These are phyloP conservation scores for Squalus acanthias DNA, from an alignment of 2,797 vertebrate genomes.

Conservation along the genomic window DNA sequence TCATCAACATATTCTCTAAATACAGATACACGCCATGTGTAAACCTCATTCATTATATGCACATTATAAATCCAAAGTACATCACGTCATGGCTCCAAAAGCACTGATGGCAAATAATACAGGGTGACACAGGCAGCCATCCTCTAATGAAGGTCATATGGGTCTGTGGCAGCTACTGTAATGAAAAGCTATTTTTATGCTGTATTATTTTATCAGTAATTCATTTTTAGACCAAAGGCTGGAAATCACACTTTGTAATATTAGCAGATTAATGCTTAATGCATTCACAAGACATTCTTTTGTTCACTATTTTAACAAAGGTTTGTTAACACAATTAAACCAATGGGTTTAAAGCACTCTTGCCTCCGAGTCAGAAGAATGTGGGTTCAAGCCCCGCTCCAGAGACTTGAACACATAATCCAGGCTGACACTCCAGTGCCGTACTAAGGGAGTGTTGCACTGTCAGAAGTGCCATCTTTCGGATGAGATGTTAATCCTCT, in stretches of 20 bases:
- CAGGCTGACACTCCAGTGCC: neutral
- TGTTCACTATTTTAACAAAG: no score
- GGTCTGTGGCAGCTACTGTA: neutral
- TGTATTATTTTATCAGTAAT: neutral
- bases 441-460: no score
- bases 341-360: no score
- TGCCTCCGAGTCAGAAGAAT: neutral
- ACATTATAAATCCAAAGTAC: neutral
- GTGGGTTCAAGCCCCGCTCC: no score
- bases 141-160: neutral
- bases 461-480: no score
- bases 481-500: no score
- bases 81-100: neutral
- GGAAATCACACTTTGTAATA: neutral
- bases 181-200: neutral
- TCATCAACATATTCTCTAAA: neutral
- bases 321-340: no score
- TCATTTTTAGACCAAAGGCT: neutral
- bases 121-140: neutral
- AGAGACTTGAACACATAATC: neutral
- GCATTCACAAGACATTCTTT: no score
- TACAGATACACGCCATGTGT: neutral
- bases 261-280: neutral
- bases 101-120: neutral
- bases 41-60: neutral